Conservation (phyloP, 2,888 invertebrate genomes). For the Netelia inedita region DNA sequence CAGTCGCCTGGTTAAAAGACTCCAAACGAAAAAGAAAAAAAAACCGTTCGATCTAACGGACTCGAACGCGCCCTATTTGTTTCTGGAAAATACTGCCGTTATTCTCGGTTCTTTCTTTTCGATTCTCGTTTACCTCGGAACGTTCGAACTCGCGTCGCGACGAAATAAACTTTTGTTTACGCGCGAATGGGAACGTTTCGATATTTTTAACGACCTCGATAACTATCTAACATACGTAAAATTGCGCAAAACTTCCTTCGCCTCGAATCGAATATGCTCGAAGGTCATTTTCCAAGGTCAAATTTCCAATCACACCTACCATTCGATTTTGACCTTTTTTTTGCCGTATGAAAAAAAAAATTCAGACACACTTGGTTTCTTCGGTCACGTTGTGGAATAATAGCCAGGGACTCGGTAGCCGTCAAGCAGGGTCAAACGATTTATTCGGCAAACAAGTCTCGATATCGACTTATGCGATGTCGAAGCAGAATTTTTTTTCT, state of each 20-base stretch:
- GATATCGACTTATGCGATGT: conserved; percentile 12
- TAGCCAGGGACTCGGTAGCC: conserved; percentile 32
- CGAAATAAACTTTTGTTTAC: too few relatives aligned
- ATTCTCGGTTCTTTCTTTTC: too few relatives aligned
- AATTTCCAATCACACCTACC: conserved; percentile 41
- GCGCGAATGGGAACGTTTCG: too few relatives aligned
- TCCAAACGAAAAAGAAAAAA: neutral
- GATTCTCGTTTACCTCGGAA: too few relatives aligned
- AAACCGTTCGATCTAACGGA: neutral
- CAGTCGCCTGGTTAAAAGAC: conserved; percentile 6
- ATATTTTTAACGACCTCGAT: too few relatives aligned
- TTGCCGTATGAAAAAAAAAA: conserved; percentile 12
- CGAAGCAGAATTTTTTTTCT: conserved; percentile 8
- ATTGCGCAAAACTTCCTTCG: too few relatives aligned
- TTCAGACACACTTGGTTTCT: conserved; percentile 11
- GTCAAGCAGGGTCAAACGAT: conserved; percentile 42
- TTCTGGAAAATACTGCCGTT: neutral
- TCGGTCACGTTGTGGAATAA: conserved; percentile 48
- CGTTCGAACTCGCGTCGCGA: too few relatives aligned
- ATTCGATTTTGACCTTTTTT: conserved; percentile 24
- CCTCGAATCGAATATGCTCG: too few relatives aligned
- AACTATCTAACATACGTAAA: too few relatives aligned
- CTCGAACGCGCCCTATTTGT: neutral
- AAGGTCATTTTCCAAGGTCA: conserved; percentile 15
- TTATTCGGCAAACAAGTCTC: conserved; percentile 52